These are phyloP conservation scores for Podiceps cristatus DNA, from an alignment of 2,113 vertebrate genomes.

Conservation along the genomic window DNA sequence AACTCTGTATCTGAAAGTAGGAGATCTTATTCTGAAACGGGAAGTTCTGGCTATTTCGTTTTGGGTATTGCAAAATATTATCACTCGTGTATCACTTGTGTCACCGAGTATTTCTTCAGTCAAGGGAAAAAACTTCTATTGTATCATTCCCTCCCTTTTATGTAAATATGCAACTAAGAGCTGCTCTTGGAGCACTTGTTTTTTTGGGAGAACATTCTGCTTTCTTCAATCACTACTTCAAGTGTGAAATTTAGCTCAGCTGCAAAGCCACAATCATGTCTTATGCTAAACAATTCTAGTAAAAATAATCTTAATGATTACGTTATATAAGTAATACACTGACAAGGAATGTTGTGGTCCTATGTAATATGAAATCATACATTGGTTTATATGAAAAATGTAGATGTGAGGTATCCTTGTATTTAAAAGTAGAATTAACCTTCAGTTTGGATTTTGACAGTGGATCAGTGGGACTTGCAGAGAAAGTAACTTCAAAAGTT, in stretches of 20 bases:
- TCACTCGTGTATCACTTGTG: not conserved
- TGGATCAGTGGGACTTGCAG: not conserved
- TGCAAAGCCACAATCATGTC: not conserved
- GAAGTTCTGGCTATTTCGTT: not conserved
- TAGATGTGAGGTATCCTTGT: not conserved
- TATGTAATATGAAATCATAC: not conserved
- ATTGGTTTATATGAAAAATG: not conserved
- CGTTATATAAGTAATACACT: not conserved
- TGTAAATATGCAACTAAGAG: not conserved
- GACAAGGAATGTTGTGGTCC: not conserved
- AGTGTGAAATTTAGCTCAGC: slow-evolving; percentile 31
- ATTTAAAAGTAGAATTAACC: not conserved
- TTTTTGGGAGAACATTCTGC: slow-evolving; percentile 20
- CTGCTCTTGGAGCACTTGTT: not conserved
- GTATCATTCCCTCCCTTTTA: not conserved
- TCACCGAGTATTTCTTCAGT: not conserved
- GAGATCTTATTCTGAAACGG: not conserved
- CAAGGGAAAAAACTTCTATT: not conserved
- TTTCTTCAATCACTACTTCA: not conserved
- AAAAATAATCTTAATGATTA: not conserved
- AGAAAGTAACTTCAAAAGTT: not conserved
- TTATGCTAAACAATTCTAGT: not conserved
- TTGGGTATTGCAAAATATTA: not conserved
- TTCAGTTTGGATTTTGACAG: slow-evolving; percentile 5
- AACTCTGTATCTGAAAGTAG: not conserved